phyloP scores from a whole-genome alignment of 2,797 vertebrate genomes.

The Somateria mollissima region DNA sequence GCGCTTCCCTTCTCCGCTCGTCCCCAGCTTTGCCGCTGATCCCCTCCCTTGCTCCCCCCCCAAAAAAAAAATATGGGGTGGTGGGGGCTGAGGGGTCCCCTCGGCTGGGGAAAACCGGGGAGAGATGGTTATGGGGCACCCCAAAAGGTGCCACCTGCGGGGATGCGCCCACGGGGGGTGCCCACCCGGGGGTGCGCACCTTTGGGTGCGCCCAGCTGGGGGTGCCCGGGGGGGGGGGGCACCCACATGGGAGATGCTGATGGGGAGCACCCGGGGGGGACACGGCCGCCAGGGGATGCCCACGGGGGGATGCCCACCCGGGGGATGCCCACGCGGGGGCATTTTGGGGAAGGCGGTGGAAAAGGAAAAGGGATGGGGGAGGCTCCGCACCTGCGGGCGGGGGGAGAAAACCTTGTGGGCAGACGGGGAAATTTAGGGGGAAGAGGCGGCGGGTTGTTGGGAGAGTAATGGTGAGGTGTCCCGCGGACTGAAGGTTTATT shows the following conservation, averaged over 20 bases:
- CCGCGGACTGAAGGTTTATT: slow-evolving; percentile 75
- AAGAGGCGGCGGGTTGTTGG: slow-evolving; percentile 69
- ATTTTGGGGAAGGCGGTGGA: neutral
- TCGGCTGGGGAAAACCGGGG: too few species aligned
- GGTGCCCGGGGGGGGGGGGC: too few species aligned
- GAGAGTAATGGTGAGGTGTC: slow-evolving; percentile 76
- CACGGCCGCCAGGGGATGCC: neutral
- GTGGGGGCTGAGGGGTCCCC: too few species aligned
- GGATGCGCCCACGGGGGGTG: too few species aligned
- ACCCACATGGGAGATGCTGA: too few species aligned
- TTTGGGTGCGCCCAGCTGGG: too few species aligned
- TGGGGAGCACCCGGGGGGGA: too few species aligned
- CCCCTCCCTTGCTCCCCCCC: rapidly evolving
- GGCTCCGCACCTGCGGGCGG: slow-evolving; percentile 46
- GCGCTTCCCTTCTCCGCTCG: neutral
- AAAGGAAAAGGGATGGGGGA: slow-evolving; percentile 5
- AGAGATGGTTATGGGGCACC: too few species aligned
- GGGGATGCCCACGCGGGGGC: neutral
- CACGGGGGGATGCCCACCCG: too few species aligned
- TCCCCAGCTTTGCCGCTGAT: neutral
- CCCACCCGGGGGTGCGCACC: too few species aligned
- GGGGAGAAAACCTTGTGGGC: slow-evolving; percentile 27
- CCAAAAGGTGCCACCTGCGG: too few species aligned
- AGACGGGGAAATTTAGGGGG: slow-evolving; percentile 72
- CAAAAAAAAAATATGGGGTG: too few species aligned